Percentiles rank a stretch among this genome's conserved stretches.
These are phyloP conservation scores for Siniperca undulata DNA, from an alignment of 2,797 vertebrate genomes.

Conservation along the genomic window DNA sequence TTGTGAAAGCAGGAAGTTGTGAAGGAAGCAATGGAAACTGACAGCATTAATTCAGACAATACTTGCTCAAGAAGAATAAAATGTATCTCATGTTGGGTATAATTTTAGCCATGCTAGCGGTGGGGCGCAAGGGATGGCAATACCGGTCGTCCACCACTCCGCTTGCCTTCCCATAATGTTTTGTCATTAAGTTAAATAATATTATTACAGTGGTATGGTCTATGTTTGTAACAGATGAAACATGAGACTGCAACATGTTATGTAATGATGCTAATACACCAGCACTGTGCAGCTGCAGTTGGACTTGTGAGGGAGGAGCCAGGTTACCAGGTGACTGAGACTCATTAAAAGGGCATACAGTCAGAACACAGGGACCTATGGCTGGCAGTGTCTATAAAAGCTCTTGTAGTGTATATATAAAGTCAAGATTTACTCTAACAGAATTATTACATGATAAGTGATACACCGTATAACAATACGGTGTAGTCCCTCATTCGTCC, in stretches of 20 bases:
- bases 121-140: not conserved
- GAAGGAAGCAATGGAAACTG: not conserved
- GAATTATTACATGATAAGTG: not conserved
- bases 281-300: not conserved
- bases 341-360: too few species aligned
- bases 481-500: too few species aligned
- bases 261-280: not conserved
- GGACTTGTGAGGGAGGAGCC: not conserved
- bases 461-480: not conserved
- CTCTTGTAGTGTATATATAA: not conserved
- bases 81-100: not conserved
- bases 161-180: too few species aligned
- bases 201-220: not conserved
- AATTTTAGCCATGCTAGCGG: not conserved
- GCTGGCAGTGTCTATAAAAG: not conserved
- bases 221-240: not conserved
- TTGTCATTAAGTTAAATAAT: not conserved
- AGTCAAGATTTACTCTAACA: not conserved
- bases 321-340: too few species aligned
- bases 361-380: too few species aligned
- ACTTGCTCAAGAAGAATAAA: not conserved
- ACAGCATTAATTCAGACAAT: not conserved
- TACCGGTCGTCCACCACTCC: not conserved
- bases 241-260: not conserved
- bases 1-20: not conserved